Evolutionary conservation across 1,140 invertebrate genomes (phyloP), one percentile per base, ranked within the genome.

Genomic region (Orchesella cincta): DNA sequence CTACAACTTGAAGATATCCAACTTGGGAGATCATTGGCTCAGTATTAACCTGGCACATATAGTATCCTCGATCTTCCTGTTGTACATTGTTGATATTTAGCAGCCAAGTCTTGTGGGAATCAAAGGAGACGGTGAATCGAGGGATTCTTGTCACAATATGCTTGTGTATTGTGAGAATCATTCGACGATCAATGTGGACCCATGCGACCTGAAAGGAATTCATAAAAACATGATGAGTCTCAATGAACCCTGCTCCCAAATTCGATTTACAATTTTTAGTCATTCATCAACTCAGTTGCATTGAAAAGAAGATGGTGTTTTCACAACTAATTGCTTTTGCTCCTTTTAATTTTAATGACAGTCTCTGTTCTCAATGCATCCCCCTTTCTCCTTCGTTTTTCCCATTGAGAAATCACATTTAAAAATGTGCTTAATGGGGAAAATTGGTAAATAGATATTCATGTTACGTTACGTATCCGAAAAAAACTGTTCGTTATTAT

Each of bases 1-100:
- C 95, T 70, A 96, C 93, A 78, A 98, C 94, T 88, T 97, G 93
- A 3, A 98, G 89, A 85, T 94, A 96, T 75, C 94, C 96, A 14
- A 95, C 93, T 90, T 95, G 94, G 84, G 92, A 94, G 78, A 96
- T 96, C 93, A 97, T 96, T 0, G 95, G 95, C 84, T 94, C 94
- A n/a, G 95, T 95, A 85, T 97, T 97, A 74, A 97, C 92, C 88
- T 81, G 77, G 70, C 81, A 78, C 82, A 80, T 79, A 80, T 82
- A 75, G 74, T 81, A 81, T 39, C 78, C 34, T 54, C 93, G 88
- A 86, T 96, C 94, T 83, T 95, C 92, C 84, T 93, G 91, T 83
- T 95, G 93, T 20, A 94, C 94, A 83, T 92, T 92, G 83, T 89
- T 93, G 39, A 96, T 93, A 85, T 95, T 93, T 52, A 96, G 87